phyloP scores from a whole-genome alignment of 2,888 invertebrate species.

The Tortrix viridana region DNA sequence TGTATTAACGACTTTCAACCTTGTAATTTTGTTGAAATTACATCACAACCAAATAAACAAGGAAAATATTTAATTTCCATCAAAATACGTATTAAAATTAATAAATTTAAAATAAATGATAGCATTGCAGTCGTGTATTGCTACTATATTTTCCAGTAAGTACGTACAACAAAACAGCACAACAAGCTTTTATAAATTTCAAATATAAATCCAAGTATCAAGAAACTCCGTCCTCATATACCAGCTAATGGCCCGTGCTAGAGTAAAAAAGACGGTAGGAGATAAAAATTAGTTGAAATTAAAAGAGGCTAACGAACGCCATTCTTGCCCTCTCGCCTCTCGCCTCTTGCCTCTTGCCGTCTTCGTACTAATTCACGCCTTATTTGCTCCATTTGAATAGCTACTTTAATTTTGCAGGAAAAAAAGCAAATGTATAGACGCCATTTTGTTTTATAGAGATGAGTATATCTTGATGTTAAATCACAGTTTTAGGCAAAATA shows the following conservation, averaged over 20 bases:
- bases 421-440: slow-evolving; percentile 17
- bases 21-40: no score
- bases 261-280: slow-evolving; percentile 75
- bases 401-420: slow-evolving; percentile 29
- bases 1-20: no score
- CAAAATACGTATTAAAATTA: no score
- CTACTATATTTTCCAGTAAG: no score
- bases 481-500: no score
- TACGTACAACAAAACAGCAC: no score
- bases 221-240: slow-evolving; percentile 45
- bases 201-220: slow-evolving; percentile 54
- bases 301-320: slow-evolving; percentile 82
- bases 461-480: no score
- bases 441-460: not conserved
- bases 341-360: slow-evolving; percentile 31
- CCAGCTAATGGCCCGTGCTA: slow-evolving; percentile 75
- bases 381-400: slow-evolving; percentile 44
- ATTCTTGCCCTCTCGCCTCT: slow-evolving; percentile 58
- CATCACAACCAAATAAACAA: no score
- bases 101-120: no score
- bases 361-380: slow-evolving; percentile 46
- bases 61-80: no score
- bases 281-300: slow-evolving; percentile 85
- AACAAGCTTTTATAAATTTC: not conserved
- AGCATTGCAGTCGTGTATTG: no score